Conservation (phyloP, 2,113 vertebrate genomes). For the Barnardius zonarius region DNA sequence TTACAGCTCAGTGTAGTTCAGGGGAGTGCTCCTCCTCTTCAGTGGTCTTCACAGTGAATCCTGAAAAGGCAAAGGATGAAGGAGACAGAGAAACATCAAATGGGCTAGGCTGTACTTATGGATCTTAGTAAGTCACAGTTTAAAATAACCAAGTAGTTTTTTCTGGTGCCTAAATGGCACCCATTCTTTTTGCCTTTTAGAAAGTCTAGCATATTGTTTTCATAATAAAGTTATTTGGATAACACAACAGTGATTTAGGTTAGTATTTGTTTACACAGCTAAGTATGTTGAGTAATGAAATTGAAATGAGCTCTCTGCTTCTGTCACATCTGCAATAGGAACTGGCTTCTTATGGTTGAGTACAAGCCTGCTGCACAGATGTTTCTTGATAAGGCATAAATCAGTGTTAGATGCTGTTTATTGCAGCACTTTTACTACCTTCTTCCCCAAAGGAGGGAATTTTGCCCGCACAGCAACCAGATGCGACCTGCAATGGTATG, state of each 20-base stretch:
- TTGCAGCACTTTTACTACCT: background rate
- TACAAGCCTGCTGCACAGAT: constrained; percentile 46
- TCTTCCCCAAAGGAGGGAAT: constrained; percentile 14
- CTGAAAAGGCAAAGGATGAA: background rate
- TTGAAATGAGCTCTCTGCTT: background rate
- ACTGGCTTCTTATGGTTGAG: background rate
- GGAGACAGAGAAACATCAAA: background rate
- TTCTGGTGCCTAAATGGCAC: background rate
- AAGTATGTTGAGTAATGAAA: constrained; percentile 34
- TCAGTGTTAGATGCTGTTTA: constrained; percentile 43
- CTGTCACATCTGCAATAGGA: background rate
- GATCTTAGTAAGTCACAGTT: background rate
- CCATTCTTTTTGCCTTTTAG: background rate
- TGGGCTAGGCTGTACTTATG: background rate
- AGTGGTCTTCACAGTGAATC: background rate
- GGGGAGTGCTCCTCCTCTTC: background rate
- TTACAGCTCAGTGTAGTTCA: background rate
- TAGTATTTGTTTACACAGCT: constrained; percentile 57
- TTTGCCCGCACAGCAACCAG: constrained; percentile 18
- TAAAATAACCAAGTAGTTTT: background rate
- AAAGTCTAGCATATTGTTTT: constrained; percentile 38
- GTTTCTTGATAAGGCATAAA: constrained; percentile 56
- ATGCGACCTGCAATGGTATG: constrained; percentile 14
- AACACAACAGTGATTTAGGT: constrained; percentile 51
- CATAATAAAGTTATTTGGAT: constrained; percentile 30